Percentiles rank a stretch among this genome's conserved stretches.
Conservation (phyloP, 1,140 invertebrate genomes). For the Atopsyche davidsoni region DNA sequence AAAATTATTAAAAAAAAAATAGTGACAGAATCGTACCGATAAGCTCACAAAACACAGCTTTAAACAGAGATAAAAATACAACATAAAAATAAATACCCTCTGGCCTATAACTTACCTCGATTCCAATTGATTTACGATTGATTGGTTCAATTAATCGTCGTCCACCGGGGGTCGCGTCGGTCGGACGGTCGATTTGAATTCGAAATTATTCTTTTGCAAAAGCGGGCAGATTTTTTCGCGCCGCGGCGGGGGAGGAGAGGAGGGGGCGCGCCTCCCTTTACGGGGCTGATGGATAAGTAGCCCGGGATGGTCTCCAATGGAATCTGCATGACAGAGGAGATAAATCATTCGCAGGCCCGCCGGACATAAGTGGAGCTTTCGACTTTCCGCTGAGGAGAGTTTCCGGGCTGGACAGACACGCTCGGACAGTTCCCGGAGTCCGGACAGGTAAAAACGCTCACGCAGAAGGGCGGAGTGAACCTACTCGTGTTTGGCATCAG, state of each 20-base stretch:
- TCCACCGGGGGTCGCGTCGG: not conserved
- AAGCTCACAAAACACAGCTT: too few species aligned
- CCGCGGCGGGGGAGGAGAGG: not conserved
- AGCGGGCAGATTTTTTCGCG: constrained; percentile 18
- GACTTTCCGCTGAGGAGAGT: constrained; percentile 11
- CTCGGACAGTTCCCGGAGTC: not conserved
- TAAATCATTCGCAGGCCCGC: constrained; percentile 23
- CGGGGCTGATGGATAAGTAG: not conserved
- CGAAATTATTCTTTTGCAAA: constrained; percentile 17
- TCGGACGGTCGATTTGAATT: constrained; percentile 12
- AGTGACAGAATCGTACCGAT: too few species aligned
- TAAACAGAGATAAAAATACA: too few species aligned
- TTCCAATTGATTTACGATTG: constrained; percentile 15
- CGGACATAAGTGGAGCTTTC: constrained; percentile 14
- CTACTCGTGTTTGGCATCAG: too few species aligned
- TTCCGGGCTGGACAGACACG: not conserved
- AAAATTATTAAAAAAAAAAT: too few species aligned
- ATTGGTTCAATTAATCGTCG: constrained; percentile 21
- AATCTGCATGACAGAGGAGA: constrained; percentile 27
- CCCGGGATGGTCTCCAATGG: constrained; percentile 13
- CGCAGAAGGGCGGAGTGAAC: too few species aligned
- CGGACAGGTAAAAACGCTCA: not conserved
- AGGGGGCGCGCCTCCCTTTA: not conserved
- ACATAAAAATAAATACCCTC: too few species aligned
- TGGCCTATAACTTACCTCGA: constrained; percentile 7